Base-by-base conservation (phyloP, 2,113 vertebrate genomes). In the Ctenomys sociabilis region DNA sequence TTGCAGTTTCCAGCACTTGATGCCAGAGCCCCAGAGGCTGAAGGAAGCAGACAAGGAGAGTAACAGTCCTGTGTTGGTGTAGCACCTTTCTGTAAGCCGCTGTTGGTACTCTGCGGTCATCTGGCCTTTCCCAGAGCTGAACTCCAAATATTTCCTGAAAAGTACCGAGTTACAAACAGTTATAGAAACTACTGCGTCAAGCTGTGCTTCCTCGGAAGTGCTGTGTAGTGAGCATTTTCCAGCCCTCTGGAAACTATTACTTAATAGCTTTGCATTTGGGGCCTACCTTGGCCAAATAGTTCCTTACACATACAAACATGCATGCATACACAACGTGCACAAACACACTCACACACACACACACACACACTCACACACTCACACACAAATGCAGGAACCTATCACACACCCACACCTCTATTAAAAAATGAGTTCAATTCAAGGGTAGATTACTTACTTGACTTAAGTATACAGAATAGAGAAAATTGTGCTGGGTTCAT, bases 391-490 rank as follows among this genome's bases (percentile, higher is more conserved):
- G 19, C 14, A 59, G 24, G 19, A 73, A 59, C 22, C 19, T 21
- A 28, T 73, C 54, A 81, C 24, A 28, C 28, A 77, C 14, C 13
- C 40, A 21, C 26, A 10, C 52, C 73, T 13, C 49, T 80, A 75
- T 61, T 92, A 81, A 91, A 90, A 90, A 93, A 54, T 95, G 35
- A 94, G 83, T 96, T 95, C 86, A 88, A 61, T 22, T 75, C 4
- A 57, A 94, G 83, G 85, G n/a, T 49, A 95, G 70, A 86, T 96
- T 89, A 91, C 28, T 94, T 91, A 83, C 14, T 24, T 40, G 37
- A 45, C 63, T 96, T n/a, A 70, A 86, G 21, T 78, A 54, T 80
- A 54, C 82, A 94, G 66, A 96, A 40, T 3, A 88, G 63, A 57
- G 59, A 70, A 73, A 85, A 94, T 84, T n/a, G 49, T n/a, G 40